These are phyloP conservation scores for Ophion ellenae DNA, from an alignment of 2,888 invertebrate species.

Conservation along the genomic window DNA sequence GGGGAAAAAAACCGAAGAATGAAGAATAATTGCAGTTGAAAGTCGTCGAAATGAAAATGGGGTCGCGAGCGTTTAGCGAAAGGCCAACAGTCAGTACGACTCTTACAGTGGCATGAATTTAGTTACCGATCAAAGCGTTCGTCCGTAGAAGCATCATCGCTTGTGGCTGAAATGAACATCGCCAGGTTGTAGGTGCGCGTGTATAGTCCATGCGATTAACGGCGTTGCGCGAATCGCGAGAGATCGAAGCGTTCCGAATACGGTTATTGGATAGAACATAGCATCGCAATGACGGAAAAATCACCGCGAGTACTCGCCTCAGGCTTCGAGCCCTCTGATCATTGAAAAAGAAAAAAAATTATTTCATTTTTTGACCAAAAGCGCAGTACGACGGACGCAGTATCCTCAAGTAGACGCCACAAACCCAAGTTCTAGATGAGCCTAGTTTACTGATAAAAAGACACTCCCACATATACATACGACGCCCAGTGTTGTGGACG, in stretches of 20 bases:
- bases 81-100: not conserved
- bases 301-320: not conserved
- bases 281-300: not conserved
- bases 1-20: conserved; percentile 30
- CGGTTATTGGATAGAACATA: not conserved
- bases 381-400: too few species aligned
- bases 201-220: not conserved
- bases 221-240: not conserved
- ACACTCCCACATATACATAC: too few species aligned
- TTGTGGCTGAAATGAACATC: not conserved
- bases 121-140: conserved; percentile 37
- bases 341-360: too few species aligned
- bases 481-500: too few species aligned
- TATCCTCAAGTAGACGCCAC: too few species aligned
- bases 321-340: too few species aligned
- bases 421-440: not conserved
- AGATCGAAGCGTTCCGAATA: not conserved
- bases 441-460: too few species aligned
- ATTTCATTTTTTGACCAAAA: too few species aligned
- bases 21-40: conserved; percentile 35
- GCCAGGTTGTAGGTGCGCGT: not conserved
- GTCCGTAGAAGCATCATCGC: conserved; percentile 1
- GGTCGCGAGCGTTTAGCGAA: not conserved
- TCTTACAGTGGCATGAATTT: conserved; percentile 14
- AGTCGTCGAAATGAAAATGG: conserved; percentile 47